Evolutionary conservation across 2,113 vertebrate species (phyloP), one percentile per base, ranked within the genome.

Genomic region (Speoplatyrhinus poulsoni): DNA sequence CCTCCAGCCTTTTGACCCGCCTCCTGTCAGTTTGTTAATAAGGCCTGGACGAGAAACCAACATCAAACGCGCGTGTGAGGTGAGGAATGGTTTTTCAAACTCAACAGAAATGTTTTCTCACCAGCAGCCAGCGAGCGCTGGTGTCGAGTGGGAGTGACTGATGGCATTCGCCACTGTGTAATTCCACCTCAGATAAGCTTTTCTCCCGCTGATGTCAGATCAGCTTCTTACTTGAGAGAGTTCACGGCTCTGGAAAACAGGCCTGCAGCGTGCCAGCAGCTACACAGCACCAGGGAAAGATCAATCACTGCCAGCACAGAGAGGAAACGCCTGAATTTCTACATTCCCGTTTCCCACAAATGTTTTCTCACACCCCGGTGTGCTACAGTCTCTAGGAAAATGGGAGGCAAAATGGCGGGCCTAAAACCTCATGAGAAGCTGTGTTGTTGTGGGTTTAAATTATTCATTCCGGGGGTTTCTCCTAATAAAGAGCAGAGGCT

Each of bases 401-500:
- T 41, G 59, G 15, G 59, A 46, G 7, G 32, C 7, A 16, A 26
- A 8, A 58, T 32, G 7, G 17, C 10, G 17, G 5, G 17, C 16
- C 12, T 56, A 65, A 32, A 52, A 61, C 59, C 54, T 73, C 54
- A 12, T 67, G 19, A 26, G 8, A 48, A 9, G 10, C 12, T 36
- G 13, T 50, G 50, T 32, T 52, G 32, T 50, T 49, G 33, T 55
- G 36, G 9, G 6, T 69, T 49, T 50, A 50, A 49, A 59, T 16
- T 3, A 50, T 60, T 60, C 9, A 68, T 36, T 50, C 57, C 11
- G 47, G 60, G 32, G 26, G 12, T 13, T 59, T 59, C 50, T 69
- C 41, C 52, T 65, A 76, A 64, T 80, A 46, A 62, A 55, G 61
- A 60, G 32, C 46, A 63, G 52, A 65, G 58, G 56, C 36, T 52